Conservation (phyloP, 2,888 invertebrate species). For the Apodemia mormo region DNA sequence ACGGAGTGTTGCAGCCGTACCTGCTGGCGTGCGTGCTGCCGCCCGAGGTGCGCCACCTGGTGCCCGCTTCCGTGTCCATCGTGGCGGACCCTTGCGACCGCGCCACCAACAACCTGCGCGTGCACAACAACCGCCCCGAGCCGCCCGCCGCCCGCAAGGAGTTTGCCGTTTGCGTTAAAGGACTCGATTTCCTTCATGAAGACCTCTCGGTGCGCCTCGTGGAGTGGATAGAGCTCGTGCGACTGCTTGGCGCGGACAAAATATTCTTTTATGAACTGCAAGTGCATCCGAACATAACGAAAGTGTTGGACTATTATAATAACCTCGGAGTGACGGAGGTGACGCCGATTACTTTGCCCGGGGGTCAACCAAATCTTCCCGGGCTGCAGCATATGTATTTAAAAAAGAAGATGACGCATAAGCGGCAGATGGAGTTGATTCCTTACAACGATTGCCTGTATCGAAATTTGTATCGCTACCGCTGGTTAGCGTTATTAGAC, state of each 20-base stretch:
- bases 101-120: conserved; percentile 91
- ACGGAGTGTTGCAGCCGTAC: conserved; percentile 95
- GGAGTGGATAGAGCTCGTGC: conserved; percentile 96
- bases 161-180: conserved; percentile 96
- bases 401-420: conserved; percentile 94
- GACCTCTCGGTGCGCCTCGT: conserved; percentile 94
- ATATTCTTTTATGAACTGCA: conserved; percentile 94
- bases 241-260: conserved; percentile 93
- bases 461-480: conserved; percentile 94
- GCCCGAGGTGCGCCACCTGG: conserved; percentile 84
- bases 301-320: conserved; percentile 87
- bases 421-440: conserved; percentile 96
- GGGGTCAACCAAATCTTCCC: conserved; percentile 94
- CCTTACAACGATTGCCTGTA: conserved; percentile 98
- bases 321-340: conserved; percentile 86
- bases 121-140: conserved; percentile 88
- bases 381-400: conserved; percentile 94
- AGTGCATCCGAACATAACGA: conserved; percentile 95
- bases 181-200: conserved; percentile 95
- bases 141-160: conserved; percentile 83
- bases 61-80: conserved; percentile 92
- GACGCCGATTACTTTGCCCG: conserved; percentile 91
- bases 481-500: conserved; percentile 94
- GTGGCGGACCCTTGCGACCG: conserved; percentile 93
- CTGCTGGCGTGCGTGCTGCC: conserved; percentile 94